Conservation (phyloP, 2,797 vertebrate species). For the Cephalopachus bancanus region DNA sequence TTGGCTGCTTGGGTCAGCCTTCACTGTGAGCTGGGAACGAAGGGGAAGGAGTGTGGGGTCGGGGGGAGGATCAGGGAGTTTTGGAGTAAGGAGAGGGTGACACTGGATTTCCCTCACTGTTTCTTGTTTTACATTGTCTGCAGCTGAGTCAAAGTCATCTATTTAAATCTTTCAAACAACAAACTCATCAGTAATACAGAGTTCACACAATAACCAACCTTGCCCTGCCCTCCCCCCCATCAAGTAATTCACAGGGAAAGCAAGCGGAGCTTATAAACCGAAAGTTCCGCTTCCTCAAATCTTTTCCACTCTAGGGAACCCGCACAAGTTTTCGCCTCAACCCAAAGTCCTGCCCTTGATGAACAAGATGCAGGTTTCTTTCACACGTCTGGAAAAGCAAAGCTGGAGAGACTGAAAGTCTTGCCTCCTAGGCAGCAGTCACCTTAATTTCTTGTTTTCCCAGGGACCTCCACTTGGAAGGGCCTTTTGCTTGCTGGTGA, state of each 20-base stretch:
- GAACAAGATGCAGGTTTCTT: background rate
- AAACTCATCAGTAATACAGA: background rate
- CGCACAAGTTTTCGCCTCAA: background rate
- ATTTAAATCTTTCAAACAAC: background rate
- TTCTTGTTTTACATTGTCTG: background rate
- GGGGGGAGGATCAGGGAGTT: background rate
- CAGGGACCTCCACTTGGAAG: background rate
- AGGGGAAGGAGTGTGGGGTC: background rate
- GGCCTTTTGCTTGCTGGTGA: background rate
- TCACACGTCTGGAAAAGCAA: background rate
- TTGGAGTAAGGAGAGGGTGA: background rate
- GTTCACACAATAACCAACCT: background rate
- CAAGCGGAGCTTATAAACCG: background rate
- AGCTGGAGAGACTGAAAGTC: background rate
- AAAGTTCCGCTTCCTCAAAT: background rate
- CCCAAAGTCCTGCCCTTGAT: background rate
- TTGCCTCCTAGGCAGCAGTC: background rate
- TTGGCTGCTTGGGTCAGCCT: background rate
- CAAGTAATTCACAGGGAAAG: background rate
- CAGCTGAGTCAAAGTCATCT: background rate
- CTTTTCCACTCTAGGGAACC: background rate
- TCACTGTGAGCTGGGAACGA: background rate
- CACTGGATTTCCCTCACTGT: background rate
- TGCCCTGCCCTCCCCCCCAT: background rate
- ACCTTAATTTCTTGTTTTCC: background rate